Evolutionary conservation across 2,888 invertebrate genomes (phyloP), one percentile per base, ranked within the genome.

Genomic region (Brachypalpus laphriformis): DNA sequence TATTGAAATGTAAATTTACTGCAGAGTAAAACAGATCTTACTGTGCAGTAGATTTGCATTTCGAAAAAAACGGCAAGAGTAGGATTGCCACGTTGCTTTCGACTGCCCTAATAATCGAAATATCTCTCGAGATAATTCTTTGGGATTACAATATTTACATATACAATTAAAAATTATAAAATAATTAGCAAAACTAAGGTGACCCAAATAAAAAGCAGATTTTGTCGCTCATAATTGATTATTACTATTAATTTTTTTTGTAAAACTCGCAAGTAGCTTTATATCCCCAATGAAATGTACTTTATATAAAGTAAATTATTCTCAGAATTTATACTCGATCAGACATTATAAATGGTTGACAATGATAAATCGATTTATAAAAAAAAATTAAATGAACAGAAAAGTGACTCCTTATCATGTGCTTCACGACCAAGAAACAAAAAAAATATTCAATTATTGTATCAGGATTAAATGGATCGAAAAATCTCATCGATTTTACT

Each of bases 351-450:
- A 18, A 34, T 18, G 14, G 8, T 9, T 49, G 65, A 65, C 65
- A 65, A 34, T 65, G 65, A 65, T 20, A 65, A 49, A 65, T 65
- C 34, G 65, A 34, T 34, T 20, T 2, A n/a, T n/a, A 8, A 1
- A 16, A 11, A 56, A 20, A 56, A 16, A 59, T 40, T 18, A 6
- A 40, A 22, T 5, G 16, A 8, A 31, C 1, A 28, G 16, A 14
- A 14, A 31, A 3, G 2, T 11, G 3, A 51, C 31, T 37, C 9
- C 1, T 61, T 42, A 61, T 42, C 61, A 31, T 25, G 16, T 25
- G 61, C 8, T 11, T 37, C 14, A 56, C 34, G 6, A 31, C 34
- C n/a, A 31, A 25, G 0, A 3, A 22, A 51, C 28, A 28, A 3
- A 57, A 18, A 16, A 18, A 9, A 28, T 11, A 18, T 47, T 47